Percentiles rank a stretch among this genome's conserved stretches.
phyloP scores from a whole-genome alignment of 2,113 vertebrate species.

The Sigmodon hispidus region DNA sequence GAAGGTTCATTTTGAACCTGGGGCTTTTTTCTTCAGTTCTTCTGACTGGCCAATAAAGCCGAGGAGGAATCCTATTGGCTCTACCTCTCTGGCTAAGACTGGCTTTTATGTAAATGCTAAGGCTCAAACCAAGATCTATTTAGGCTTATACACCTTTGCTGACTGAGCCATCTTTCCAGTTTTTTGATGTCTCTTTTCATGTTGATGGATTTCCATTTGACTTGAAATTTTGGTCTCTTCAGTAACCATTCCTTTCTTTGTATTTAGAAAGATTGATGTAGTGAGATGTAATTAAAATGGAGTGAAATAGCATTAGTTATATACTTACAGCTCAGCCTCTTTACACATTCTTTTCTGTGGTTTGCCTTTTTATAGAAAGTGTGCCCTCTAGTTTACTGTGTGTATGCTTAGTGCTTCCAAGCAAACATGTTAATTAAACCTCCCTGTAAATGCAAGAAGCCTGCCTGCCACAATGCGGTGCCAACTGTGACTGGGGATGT shows the following conservation, averaged over 20 bases:
- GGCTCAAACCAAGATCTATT: background rate
- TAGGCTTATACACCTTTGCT: background rate
- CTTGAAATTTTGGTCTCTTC: background rate
- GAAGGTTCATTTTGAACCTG: background rate
- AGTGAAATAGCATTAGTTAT: background rate
- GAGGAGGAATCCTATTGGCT: background rate
- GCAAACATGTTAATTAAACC: too few species aligned
- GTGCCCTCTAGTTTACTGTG: background rate
- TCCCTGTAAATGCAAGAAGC: background rate
- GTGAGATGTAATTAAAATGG: background rate
- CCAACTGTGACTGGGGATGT: rapidly evolving
- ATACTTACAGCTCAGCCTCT: background rate
- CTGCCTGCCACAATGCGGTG: rapidly evolving
- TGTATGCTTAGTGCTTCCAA: background rate
- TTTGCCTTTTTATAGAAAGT: background rate
- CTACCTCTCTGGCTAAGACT: background rate
- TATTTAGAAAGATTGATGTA: background rate
- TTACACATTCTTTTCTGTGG: background rate
- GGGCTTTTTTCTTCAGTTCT: background rate
- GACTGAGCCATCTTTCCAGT: background rate
- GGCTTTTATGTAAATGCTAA: background rate
- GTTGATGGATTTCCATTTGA: background rate
- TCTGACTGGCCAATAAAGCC: too few species aligned
- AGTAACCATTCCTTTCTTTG: background rate
- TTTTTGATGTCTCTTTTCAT: background rate